A percentile compares a stretch with the other conserved stretches of the same genome.
phyloP scores from a whole-genome alignment of 2,888 invertebrate genomes.

The Tribolium freemani region DNA sequence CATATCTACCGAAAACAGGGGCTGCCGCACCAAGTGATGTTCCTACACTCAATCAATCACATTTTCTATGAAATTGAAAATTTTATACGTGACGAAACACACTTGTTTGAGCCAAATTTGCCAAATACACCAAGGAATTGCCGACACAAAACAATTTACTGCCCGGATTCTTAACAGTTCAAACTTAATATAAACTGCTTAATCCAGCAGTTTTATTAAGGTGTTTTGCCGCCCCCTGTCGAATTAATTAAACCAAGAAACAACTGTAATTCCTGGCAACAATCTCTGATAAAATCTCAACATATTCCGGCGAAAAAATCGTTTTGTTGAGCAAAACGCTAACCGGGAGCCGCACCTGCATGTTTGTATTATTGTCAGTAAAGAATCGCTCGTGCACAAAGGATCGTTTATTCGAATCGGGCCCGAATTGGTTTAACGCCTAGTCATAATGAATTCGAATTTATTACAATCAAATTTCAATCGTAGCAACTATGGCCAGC shows the following conservation, averaged over 20 bases:
- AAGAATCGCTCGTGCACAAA: constrained; percentile 9
- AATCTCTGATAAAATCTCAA: background rate
- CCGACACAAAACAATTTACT: background rate
- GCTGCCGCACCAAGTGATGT: constrained; percentile 29
- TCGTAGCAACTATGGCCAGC: constrained; percentile 60
- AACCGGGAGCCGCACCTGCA: background rate
- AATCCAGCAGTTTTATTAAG: background rate
- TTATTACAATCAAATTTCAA: constrained; percentile 68
- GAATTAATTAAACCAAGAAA: background rate
- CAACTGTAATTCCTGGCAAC: background rate
- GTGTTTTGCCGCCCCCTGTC: background rate
- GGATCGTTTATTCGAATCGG: constrained; percentile 16
- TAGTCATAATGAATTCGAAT: constrained; percentile 65
- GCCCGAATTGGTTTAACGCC: constrained; percentile 61
- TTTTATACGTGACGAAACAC: constrained; percentile 62
- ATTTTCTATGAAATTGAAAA: constrained; percentile 64
- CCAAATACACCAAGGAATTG: background rate
- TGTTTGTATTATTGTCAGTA: background rate
- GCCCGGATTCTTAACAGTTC: background rate
- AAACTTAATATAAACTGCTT: background rate
- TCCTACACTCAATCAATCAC: constrained; percentile 62
- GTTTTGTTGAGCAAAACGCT: background rate
- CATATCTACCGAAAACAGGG: constrained; percentile 53
- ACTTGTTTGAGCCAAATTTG: constrained; percentile 47
- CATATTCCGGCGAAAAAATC: background rate